Percentiles rank a stretch among this genome's conserved stretches.
Conservation (phyloP, 2,113 vertebrate species). For the Amblyornis subalaris region DNA sequence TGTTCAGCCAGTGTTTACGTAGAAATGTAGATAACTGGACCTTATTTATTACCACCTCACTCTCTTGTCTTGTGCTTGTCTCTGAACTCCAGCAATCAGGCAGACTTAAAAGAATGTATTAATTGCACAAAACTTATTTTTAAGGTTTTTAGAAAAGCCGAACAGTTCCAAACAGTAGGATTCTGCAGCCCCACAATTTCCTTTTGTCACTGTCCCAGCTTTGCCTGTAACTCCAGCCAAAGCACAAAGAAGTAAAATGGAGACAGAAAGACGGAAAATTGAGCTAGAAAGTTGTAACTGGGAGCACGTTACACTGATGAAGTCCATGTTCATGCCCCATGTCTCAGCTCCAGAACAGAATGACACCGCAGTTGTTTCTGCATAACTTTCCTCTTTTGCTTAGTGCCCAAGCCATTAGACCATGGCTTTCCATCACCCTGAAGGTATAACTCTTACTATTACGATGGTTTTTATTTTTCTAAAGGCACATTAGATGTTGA, state of each 20-base stretch:
- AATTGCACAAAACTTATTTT: not conserved
- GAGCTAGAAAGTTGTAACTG: not conserved
- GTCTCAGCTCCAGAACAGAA: not conserved
- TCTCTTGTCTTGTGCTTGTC: not conserved
- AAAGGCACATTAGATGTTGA: not conserved
- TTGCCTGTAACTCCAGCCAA: not conserved
- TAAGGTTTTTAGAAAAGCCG: not conserved
- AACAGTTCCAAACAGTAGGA: not conserved
- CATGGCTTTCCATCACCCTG: not conserved
- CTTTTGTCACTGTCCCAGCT: fast-evolving
- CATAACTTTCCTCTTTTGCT: not conserved
- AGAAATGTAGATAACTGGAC: not conserved
- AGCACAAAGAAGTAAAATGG: not conserved
- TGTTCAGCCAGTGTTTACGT: not conserved
- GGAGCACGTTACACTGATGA: not conserved
- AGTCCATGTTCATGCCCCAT: no score
- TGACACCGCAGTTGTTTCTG: not conserved
- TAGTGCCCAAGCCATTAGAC: not conserved
- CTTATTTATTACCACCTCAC: not conserved
- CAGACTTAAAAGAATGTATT: conserved; percentile 1
- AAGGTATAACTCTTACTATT: not conserved
- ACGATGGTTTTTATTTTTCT: not conserved
- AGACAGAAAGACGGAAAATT: not conserved
- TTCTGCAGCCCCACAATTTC: not conserved
- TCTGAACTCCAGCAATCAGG: not conserved